Conservation (phyloP, 2,113 vertebrate genomes). For the Struthidea cinerea region DNA sequence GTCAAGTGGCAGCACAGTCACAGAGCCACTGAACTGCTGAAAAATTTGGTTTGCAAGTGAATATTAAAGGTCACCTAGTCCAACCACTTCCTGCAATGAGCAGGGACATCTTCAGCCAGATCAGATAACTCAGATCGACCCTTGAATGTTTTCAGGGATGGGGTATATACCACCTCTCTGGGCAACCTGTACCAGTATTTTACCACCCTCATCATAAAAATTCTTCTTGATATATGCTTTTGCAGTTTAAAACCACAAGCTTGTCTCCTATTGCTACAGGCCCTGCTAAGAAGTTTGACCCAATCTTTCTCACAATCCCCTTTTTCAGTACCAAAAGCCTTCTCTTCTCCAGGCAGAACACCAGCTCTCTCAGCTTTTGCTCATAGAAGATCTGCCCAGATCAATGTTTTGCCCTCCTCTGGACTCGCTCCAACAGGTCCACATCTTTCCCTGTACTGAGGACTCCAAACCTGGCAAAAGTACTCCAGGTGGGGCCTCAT, state of each 20-base stretch:
- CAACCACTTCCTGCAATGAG: not conserved
- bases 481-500: fast-evolving
- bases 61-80: not conserved
- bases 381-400: fast-evolving
- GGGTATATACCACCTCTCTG: not conserved
- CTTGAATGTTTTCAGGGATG: not conserved
- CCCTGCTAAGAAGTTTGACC: not conserved
- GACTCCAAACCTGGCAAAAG: fast-evolving
- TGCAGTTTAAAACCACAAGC: not conserved
- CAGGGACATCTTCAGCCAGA: not conserved
- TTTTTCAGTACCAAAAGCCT: not conserved
- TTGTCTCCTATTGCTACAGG: not conserved
- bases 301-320: not conserved
- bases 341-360: not conserved
- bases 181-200: not conserved
- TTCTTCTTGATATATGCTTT: not conserved
- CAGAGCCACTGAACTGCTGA: not conserved
- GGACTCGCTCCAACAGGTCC: fast-evolving
- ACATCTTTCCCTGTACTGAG: fast-evolving
- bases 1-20: not conserved
- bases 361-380: not conserved
- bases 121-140: not conserved
- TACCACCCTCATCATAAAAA: fast-evolving
- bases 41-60: not conserved
- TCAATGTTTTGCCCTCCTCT: not conserved